Percentiles rank a stretch among this genome's conserved stretches.
These are phyloP conservation scores for Cebus imitator DNA, from an alignment of 2,113 vertebrate genomes.

Conservation along the genomic window DNA sequence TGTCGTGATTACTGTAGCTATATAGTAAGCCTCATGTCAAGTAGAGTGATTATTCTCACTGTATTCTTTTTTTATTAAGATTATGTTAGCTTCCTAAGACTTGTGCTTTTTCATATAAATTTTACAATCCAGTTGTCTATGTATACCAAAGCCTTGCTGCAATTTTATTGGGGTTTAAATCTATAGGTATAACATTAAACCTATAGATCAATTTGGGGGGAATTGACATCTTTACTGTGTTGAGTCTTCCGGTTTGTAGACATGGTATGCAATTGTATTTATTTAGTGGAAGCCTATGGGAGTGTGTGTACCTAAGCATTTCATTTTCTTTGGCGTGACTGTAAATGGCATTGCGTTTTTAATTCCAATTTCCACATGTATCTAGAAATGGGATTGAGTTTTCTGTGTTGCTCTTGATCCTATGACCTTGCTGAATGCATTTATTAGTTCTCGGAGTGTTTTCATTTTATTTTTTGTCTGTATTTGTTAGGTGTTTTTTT, in stretches of 20 bases:
- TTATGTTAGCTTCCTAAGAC: background rate
- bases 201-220: background rate
- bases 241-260: background rate
- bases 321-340: background rate
- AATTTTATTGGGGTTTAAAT: background rate
- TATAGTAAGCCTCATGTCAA: background rate
- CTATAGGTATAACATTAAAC: background rate
- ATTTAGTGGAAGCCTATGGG: background rate
- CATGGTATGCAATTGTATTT: background rate
- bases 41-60: background rate
- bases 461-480: background rate
- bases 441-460: background rate
- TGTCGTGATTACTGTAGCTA: background rate
- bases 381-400: background rate
- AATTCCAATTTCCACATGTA: background rate
- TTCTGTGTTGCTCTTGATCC: background rate
- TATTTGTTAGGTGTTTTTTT: background rate
- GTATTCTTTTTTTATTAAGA: background rate
- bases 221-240: background rate
- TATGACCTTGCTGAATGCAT: background rate
- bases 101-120: background rate
- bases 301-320: background rate
- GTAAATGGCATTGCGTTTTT: background rate
- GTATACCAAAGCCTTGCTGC: background rate
- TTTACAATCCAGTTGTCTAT: background rate